phyloP scores from a whole-genome alignment of 2,888 invertebrate genomes.

The Leptinotarsa haldemani region DNA sequence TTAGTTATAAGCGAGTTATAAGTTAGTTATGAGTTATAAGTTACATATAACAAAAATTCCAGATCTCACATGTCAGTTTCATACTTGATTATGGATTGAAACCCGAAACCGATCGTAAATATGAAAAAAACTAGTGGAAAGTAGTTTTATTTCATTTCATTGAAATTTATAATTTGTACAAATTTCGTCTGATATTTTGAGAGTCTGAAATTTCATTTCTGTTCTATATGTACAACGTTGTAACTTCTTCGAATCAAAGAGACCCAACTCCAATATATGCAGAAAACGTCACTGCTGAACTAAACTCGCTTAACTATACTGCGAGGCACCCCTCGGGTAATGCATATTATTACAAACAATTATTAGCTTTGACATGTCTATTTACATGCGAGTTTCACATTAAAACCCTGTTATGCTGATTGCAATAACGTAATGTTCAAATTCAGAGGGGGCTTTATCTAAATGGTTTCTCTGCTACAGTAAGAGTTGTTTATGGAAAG shows the following conservation, averaged over 20 bases:
- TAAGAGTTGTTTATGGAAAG: background rate
- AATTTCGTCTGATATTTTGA: too few relatives aligned
- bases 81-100: too few relatives aligned
- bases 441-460: background rate
- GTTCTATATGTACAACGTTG: too few relatives aligned
- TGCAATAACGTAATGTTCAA: constrained; percentile 17
- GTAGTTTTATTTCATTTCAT: too few relatives aligned
- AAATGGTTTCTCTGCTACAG: constrained; percentile 3
- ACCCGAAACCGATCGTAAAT: too few relatives aligned
- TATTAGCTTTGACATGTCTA: constrained; percentile 54
- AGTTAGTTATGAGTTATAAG: too few relatives aligned
- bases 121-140: too few relatives aligned
- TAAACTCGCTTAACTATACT: constrained; percentile 47
- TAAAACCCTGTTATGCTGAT: constrained; percentile 29
- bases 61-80: too few relatives aligned
- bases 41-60: too few relatives aligned
- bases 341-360: constrained; percentile 55
- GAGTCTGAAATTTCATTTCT: too few relatives aligned
- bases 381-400: constrained; percentile 47
- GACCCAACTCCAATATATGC: constrained; percentile 7
- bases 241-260: background rate
- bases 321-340: constrained; percentile 49
- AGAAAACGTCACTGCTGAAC: constrained; percentile 21
- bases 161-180: too few relatives aligned
- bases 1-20: too few relatives aligned